A percentile compares a stretch with the other conserved stretches of the same genome.
Conservation (phyloP, 2,113 vertebrate species). For the Cryptotis parvus region DNA sequence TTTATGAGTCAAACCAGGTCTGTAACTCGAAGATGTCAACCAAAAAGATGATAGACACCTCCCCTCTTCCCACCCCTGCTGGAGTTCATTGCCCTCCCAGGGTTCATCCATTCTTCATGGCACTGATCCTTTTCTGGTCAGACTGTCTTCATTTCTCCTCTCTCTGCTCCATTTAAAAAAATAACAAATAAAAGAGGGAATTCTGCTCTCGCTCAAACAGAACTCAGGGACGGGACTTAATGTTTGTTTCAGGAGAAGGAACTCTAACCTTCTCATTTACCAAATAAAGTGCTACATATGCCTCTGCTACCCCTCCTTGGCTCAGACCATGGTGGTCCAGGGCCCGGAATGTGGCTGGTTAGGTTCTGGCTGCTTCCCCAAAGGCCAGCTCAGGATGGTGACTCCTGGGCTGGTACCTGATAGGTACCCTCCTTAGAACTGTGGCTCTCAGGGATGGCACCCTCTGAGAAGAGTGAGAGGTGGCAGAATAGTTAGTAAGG, state of each 20-base stretch:
- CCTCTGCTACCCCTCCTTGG: neutral
- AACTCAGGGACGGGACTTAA: slow-evolving; percentile 11
- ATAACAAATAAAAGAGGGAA: slow-evolving; percentile 37
- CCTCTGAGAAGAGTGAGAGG: neutral
- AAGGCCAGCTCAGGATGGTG: neutral
- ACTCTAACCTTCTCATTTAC: slow-evolving; percentile 23
- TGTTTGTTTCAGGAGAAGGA: slow-evolving; percentile 45
- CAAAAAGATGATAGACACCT: neutral
- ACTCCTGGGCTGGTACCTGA: neutral
- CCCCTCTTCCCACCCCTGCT: neutral
- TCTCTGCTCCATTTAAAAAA: neutral
- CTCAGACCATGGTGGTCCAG: neutral
- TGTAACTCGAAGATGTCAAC: neutral
- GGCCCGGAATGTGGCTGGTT: neutral
- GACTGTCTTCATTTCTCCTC: neutral
- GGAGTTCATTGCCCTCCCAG: neutral
- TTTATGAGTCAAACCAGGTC: neutral
- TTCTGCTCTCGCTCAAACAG: slow-evolving; percentile 60
- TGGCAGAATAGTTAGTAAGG: neutral
- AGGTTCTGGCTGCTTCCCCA: neutral
- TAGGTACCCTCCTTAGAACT: neutral
- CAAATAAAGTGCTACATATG: neutral
- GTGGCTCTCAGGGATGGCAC: neutral
- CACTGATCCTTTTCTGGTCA: neutral
- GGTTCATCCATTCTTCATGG: neutral